phyloP scores from a whole-genome alignment of 2,113 vertebrate species.

The Aspidoscelis tigris region DNA sequence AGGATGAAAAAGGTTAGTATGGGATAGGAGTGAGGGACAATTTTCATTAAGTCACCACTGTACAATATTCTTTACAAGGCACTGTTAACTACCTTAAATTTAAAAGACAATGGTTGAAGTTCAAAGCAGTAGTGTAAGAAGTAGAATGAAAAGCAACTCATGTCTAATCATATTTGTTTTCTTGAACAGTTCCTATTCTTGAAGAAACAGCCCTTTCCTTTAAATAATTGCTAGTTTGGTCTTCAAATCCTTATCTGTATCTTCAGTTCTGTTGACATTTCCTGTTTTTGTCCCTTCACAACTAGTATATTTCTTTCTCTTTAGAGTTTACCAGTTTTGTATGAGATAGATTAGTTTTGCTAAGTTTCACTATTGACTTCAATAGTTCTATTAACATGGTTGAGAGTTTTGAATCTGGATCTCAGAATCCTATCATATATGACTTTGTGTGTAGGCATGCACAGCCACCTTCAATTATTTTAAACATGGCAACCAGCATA shows the following conservation, averaged over 20 bases:
- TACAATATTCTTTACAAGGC: not conserved
- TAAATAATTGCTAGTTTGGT: not conserved
- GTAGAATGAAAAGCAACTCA: not conserved
- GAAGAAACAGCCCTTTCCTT: not conserved
- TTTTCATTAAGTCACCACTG: not conserved
- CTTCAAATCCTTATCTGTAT: not conserved
- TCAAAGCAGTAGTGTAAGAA: not conserved
- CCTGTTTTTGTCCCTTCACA: not conserved
- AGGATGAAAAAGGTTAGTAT: not conserved
- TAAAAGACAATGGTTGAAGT: not conserved
- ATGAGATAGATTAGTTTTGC: not conserved
- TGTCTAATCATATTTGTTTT: too few species aligned
- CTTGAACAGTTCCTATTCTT: not conserved
- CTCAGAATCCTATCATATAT: not conserved
- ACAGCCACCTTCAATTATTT: not conserved
- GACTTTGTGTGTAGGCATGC: not conserved
- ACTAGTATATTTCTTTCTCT: not conserved
- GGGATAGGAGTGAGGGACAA: not conserved
- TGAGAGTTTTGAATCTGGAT: not conserved
- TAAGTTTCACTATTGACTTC: conserved; percentile 7
- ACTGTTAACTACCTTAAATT: not conserved
- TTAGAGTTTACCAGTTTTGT: not conserved
- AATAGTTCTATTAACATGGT: not conserved
- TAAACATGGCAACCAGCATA: not conserved
- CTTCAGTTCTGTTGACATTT: not conserved